Evolutionary conservation across 2,113 vertebrate species (phyloP).

Genomic region (Myanophis thanlyinensis): DNA sequence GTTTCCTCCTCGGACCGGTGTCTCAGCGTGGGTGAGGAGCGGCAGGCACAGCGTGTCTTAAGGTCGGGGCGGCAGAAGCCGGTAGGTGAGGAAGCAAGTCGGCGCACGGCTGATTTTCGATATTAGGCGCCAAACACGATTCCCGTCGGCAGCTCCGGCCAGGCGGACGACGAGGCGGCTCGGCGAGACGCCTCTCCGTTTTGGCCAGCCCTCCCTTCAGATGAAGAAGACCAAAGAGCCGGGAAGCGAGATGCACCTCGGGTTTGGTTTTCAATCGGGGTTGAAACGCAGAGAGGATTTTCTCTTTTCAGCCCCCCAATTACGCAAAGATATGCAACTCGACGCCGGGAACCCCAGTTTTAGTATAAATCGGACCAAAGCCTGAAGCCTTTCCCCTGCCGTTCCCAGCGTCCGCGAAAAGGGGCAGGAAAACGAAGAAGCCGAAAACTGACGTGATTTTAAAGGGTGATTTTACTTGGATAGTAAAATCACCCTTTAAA

Average conservation of each 20-base stretch:
- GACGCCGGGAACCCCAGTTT: neutral
- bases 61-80: slow-evolving; percentile 39
- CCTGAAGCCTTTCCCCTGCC: neutral
- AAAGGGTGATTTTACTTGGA: neutral
- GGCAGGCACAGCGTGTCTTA: slow-evolving; percentile 23
- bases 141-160: slow-evolving; percentile 66
- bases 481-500: no score
- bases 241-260: slow-evolving; percentile 7
- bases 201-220: slow-evolving; percentile 45
- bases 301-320: neutral
- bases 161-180: slow-evolving; percentile 55
- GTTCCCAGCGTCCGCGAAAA: neutral
- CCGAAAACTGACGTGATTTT: neutral
- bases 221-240: slow-evolving; percentile 56
- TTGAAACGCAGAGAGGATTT: slow-evolving; percentile 25
- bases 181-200: slow-evolving; percentile 33
- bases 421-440: neutral
- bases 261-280: slow-evolving; percentile 37
- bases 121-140: slow-evolving; percentile 75
- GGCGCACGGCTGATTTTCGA: slow-evolving; percentile 70
- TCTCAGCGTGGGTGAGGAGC: slow-evolving; percentile 68
- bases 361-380: neutral
- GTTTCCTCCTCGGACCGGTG: slow-evolving; percentile 56
- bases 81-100: slow-evolving; percentile 57
- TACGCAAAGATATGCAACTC: neutral